Base-by-base conservation (phyloP, 1,140 invertebrate genomes). In the Ceratosolen solmsi region DNA sequence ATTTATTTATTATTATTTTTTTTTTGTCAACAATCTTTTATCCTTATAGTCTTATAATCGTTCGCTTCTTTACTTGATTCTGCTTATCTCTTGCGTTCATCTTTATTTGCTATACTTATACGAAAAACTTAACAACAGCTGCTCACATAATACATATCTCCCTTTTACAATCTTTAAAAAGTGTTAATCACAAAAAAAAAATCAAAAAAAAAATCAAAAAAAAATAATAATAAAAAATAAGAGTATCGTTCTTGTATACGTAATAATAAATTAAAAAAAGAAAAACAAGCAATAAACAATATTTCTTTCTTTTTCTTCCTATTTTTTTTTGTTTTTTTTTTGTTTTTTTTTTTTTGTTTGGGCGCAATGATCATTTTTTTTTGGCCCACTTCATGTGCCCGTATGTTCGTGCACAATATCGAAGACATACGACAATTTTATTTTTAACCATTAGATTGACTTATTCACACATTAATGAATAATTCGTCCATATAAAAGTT, bases 51-150 rank as follows among this genome's bases (percentile, higher is more conserved):
- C 4, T 30, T 58, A 41, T 70, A 68, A 74, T 22, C 30, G 22
- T 54, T 75, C 54, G 51, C 33, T 51, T n/a, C 25, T 68, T 51
- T 22, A 54, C 17, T 25, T 80, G 49, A 79, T 27, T 68, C 27
- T 33, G 51, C 46, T 56, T 49, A 68, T 74, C 54, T 65, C 3
- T 15, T 36, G n/a, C n/a, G n/a, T n/a, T n/a, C 22, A 17, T 49
- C 7, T 72, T 72, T 38, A 27, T 30, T 22, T 15, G 4, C 22
- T 68, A 70, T 46, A 81, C 54, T 75, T 41, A 77, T 60, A 71
- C 30, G 49, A 77, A 79, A 83, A 83, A 83, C 76, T 79, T 83
- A 83, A 83, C 76, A 83, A 83, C 82, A 83, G 76, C 76, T 79
- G 70, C 56, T 72, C 75, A n/a, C 54, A 15, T 73, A 71, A 74